Percentiles rank a stretch among this genome's conserved stretches.
phyloP scores from a whole-genome alignment of 2,113 vertebrate species.

The Acrocephalus arundinaceus region DNA sequence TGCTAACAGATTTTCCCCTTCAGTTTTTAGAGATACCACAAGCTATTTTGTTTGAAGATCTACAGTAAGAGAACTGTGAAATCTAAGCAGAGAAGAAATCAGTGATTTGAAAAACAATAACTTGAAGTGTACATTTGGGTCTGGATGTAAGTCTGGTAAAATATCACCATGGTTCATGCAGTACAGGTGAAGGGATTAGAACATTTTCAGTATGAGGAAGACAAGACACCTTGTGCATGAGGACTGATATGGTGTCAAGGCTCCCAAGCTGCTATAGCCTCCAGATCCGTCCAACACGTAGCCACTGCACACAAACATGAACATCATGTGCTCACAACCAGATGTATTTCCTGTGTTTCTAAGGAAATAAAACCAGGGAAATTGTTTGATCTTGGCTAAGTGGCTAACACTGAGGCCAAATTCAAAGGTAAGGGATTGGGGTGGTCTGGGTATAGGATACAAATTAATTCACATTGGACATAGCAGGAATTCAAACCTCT shows the following conservation, averaged over 20 bases:
- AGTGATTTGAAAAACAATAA: not conserved
- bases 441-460: not conserved
- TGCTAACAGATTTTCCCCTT: not conserved
- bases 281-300: not conserved
- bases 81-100: not conserved
- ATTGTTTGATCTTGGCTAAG: not conserved
- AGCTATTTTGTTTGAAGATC: not conserved
- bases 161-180: not conserved
- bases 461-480: not conserved
- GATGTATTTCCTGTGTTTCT: not conserved
- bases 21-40: not conserved
- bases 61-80: not conserved
- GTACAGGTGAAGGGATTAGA: not conserved
- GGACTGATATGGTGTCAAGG: not conserved
- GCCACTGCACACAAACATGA: not conserved
- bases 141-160: not conserved
- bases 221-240: not conserved
- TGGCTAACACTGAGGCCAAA: not conserved
- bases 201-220: not conserved
- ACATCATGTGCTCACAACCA: not conserved
- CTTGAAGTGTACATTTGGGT: not conserved
- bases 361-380: not conserved
- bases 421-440: not conserved
- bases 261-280: not conserved
- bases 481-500: not conserved